Evolutionary conservation across 1,140 invertebrate species (phyloP).

Genomic region (Psix sp.): DNA sequence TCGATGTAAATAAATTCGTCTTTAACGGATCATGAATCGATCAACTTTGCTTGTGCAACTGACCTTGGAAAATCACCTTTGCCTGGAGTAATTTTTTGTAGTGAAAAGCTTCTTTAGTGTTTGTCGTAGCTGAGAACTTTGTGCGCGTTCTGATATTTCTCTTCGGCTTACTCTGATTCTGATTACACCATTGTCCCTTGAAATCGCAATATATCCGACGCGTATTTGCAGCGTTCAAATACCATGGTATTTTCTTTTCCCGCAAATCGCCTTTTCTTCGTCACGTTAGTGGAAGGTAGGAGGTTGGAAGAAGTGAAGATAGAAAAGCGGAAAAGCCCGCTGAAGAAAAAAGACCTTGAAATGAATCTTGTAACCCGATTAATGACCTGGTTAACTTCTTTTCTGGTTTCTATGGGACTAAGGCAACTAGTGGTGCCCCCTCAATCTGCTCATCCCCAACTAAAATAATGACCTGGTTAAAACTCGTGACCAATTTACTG

Average conservation of each 20-base stretch:
- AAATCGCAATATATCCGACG: slow-evolving; percentile 1
- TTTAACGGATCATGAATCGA: too few species aligned
- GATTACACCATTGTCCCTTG: slow-evolving; percentile 16
- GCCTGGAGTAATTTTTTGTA: too few species aligned
- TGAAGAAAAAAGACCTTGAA: too few species aligned
- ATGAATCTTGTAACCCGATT: slow-evolving; percentile 41
- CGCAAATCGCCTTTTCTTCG: too few species aligned
- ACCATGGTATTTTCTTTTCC: too few species aligned
- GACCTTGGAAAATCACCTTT: slow-evolving; percentile 3
- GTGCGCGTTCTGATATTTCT: slow-evolving; percentile 18
- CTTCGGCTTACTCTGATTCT: slow-evolving; percentile 16
- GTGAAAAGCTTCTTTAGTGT: slow-evolving; percentile 2
- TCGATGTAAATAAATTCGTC: too few species aligned
- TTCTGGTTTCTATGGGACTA: too few species aligned
- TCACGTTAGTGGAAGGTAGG: too few species aligned
- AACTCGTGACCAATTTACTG: slow-evolving; percentile 45
- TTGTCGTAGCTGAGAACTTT: slow-evolving; percentile 5
- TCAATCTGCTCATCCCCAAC: background rate
- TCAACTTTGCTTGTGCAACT: too few species aligned
- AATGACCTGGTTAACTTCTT: slow-evolving; percentile 32
- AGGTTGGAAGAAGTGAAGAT: too few species aligned
- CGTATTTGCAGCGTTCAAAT: background rate
- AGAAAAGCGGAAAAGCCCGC: too few species aligned
- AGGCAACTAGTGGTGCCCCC: too few species aligned
- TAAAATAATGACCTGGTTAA: slow-evolving; percentile 1